Base-by-base conservation (phyloP, 2,888 invertebrate species). In the Octodonta nipae region DNA sequence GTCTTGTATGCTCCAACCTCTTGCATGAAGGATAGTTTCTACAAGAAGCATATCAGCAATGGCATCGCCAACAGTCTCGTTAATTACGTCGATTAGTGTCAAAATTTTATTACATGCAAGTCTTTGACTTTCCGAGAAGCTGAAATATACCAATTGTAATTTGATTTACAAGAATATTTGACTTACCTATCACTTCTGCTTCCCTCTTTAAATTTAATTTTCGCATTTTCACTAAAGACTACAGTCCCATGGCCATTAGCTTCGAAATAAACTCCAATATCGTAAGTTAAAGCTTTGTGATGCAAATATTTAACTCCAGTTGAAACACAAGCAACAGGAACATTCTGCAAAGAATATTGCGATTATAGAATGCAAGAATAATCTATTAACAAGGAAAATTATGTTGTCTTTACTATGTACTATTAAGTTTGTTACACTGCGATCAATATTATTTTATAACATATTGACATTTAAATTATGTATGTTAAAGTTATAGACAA, bases 161-260 rank as follows among this genome's bases (percentile, higher is more conserved):
- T 17, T 15, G 15, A 13, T 24, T 24, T 17, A 15, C n/a, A 15
- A 17, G 13, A 26, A 35, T 28, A 31, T 7, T 6, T 17, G 17
- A 22, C 22, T 36, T 42, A 49, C 49, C 46, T 62, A 15, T 55
- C 45, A 47, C 68, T 60, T 26, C 52, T 47, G 3, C 61, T 51
- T 22, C 65, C 68, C 35, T 60, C 61, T 36, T 60, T 59, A 30
- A 84, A 68, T 8, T 62, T 55, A 7, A 65, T 55, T 50, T 78
- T 75, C 0, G 86, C 80, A 11, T 61, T 59, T 1, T 73, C 64
- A 54, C 82, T 88, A 51, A 91, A 89, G 1, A 89, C 64, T 1
- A 88, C 82, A 0, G 96, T 98, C 8, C 98, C 98, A 65, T 98
- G 98, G 0, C 98, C 98, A 64, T 98, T 98, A 0, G 98, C 96